Base-by-base conservation (phyloP, 2,797 vertebrate species). In the Takifugu ocellatus region DNA sequence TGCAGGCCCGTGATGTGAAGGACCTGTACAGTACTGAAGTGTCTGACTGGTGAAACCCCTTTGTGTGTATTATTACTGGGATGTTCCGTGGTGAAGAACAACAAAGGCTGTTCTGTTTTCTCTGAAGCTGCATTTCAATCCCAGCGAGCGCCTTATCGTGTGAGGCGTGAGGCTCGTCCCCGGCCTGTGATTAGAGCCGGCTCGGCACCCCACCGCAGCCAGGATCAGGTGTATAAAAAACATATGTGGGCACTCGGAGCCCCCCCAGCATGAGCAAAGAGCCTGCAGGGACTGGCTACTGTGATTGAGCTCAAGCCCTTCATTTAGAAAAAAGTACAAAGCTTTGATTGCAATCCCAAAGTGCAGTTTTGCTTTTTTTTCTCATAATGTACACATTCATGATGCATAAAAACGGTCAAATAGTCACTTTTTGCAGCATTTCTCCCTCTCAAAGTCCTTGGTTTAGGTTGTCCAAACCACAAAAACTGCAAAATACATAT, bases 201-300 rank as follows among this genome's bases (percentile, higher is more conserved):
- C 54, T 45, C 26, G 15, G 62, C 55, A 49, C 72, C 72, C 67
- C 81, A 83, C 81, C 48, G 61, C 75, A 70, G 84, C 78, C 74
- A 80, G 70, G 78, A 84, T 88, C 82, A 83, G 76, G 69, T 81
- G 80, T 77, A 86, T 79, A 78, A 77, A 77, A 88, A 89, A 86
- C 86, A 88, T 78, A 81, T 85, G 82, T 83, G 66, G 75, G 68
- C 64, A 66, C 31, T 6, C 33, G 7, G 46, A 59, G 43, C 58
- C 80, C 57, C 73, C 62, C 31, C 71, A 31, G 71, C 64, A 70
- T 59, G 68, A 77, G 74, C 78, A 78, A 82, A 74, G 61, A 77
- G 59, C 69, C 77, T 82, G 81, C 64, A 72, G 69, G 80, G 81
- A 79, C 70, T 25, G 63, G 77, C 78, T 66, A 72, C 70, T 74